Percentiles rank a stretch among this genome's conserved stretches.
Conservation (phyloP, 2,113 vertebrate genomes). For the Felis catus region DNA sequence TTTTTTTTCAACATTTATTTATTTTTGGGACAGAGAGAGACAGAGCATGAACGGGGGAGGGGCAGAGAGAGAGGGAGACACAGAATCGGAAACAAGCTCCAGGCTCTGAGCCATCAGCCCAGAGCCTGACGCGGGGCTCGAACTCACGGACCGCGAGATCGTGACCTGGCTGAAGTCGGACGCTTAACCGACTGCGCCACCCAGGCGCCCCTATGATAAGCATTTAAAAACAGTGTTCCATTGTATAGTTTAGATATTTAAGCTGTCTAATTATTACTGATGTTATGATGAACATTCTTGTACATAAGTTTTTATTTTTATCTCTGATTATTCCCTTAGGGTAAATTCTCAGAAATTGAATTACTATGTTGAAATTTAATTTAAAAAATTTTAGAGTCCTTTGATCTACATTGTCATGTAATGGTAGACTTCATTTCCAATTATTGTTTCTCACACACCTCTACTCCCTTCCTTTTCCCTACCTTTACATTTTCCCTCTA, state of each 20-base stretch:
- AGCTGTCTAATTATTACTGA: neutral
- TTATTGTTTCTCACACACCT: neutral
- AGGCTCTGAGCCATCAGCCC: no score
- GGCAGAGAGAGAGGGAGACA: no score
- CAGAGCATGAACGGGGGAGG: no score
- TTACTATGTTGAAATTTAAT: neutral
- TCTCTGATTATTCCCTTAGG: slow-evolving; percentile 35
- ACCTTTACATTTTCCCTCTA: neutral
- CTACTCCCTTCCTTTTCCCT: neutral
- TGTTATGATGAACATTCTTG: neutral
- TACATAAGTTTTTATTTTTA: neutral
- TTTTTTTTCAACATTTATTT: no score
- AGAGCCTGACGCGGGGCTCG: no score
- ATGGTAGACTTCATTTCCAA: neutral
- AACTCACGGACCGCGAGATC: no score
- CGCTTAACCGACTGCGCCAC: no score
- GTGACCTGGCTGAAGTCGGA: no score
- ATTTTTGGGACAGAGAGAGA: no score
- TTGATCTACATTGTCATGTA: neutral
- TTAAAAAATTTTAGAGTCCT: neutral
- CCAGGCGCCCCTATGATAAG: no score
- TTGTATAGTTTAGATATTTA: neutral
- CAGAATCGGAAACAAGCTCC: no score
- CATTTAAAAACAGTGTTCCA: slow-evolving; percentile 6
- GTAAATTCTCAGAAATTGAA: neutral